phyloP scores from a whole-genome alignment of 2,888 invertebrate species.

The Piscicola geometra region DNA sequence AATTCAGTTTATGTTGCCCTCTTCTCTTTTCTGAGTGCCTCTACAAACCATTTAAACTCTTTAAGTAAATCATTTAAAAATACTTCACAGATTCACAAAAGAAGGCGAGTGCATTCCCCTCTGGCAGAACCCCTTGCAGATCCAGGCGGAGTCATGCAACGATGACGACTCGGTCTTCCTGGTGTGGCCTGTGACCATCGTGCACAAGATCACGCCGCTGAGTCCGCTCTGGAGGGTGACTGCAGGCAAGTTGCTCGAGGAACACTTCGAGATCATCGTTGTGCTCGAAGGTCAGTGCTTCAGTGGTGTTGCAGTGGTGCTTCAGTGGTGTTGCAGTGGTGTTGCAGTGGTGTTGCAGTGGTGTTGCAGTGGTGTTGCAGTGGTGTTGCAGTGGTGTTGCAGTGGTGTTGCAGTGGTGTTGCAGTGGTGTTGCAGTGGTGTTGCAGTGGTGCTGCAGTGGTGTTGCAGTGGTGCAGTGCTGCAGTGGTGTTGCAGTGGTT shows the following conservation, averaged over 20 bases:
- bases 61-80: too few species aligned
- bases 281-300: slow-evolving; percentile 65
- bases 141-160: slow-evolving; percentile 36
- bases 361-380: background rate
- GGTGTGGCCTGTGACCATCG: slow-evolving; percentile 95
- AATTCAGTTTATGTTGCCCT: too few species aligned
- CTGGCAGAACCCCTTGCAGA: slow-evolving; percentile 67
- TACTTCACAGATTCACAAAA: slow-evolving; percentile 76
- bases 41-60: too few species aligned
- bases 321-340: background rate
- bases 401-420: too few species aligned
- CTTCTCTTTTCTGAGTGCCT: too few species aligned
- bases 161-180: slow-evolving; percentile 90
- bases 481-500: background rate
- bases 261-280: slow-evolving; percentile 90
- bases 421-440: background rate
- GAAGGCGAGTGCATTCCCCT: slow-evolving; percentile 91
- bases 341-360: background rate
- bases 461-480: background rate
- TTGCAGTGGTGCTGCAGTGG: background rate
- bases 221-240: slow-evolving; percentile 86
- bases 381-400: too few species aligned
- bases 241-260: slow-evolving; percentile 81
- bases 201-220: slow-evolving; percentile 84
- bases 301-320: background rate